Base-by-base conservation (phyloP, 2,113 vertebrate species). In the Regulus satrapa region DNA sequence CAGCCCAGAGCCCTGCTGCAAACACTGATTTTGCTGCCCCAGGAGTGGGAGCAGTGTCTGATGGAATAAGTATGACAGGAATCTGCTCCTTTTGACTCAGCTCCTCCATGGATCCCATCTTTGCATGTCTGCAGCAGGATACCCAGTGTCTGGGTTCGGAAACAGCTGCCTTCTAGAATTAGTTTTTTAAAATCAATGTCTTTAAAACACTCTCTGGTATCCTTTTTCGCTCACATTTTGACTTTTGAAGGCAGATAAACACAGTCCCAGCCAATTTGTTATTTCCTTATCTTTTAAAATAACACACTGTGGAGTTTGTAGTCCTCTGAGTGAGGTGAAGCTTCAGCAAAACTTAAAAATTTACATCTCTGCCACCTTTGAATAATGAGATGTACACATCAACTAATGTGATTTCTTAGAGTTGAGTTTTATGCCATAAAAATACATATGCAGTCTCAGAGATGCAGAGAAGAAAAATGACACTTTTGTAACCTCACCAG, bases 251-350 rank as follows among this genome's bases (percentile, higher is more conserved):
- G 49, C n/a, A 91, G 77, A 81, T 67, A 89, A 89, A 76, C 76
- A 84, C 36, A 18, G 9, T 94, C 76, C 21, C 25, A 89, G 68
- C 41, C 84, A 89, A 49, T 41, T 78, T 1, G 1, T 85, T 91
- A n/a, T 64, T 85, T 85, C 67, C 67, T 92, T 83, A 51, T 87
- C 87, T 85, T 97, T 76, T 85, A 68, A 87, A 92, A 89, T 31
- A 94, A 91, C 32, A n/a, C 24, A 13, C 28, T 38, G 29, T 52
- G 43, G 49, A 77, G 58, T 18, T 95, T 69, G 54, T 15, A 83
- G 32, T 76, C 31, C 38, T 73, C 69, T 62, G 78, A 45, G 64
- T 8, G 6, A 8, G 32, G 29, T 58, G 71, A 94, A 82, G 58
- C 62, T 80, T 62, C 55, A 45, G 34, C 18, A 88, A 83, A 85